A percentile compares a stretch with the other conserved stretches of the same genome.
These are phyloP conservation scores for Calidris pugnax DNA, from an alignment of 2,113 vertebrate species.

Conservation along the genomic window DNA sequence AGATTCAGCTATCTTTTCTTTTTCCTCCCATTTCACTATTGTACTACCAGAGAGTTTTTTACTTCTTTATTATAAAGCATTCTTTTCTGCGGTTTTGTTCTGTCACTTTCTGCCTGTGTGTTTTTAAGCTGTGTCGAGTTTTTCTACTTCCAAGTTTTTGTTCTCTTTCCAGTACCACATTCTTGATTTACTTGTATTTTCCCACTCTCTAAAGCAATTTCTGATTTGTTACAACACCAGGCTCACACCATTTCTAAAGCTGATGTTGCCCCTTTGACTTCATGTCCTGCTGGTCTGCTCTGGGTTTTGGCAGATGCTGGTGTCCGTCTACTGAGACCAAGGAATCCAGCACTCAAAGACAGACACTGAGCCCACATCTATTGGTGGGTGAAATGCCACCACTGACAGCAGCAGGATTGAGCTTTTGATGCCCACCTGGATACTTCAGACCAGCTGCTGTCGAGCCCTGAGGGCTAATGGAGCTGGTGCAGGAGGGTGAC, in stretches of 20 bases:
- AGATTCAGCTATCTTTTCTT: neutral
- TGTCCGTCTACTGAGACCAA: neutral
- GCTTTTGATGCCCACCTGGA: neutral
- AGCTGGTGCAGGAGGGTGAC: too few relatives aligned
- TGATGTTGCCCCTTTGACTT: neutral
- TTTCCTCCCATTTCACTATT: neutral
- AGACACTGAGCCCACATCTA: neutral
- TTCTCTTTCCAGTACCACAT: neutral
- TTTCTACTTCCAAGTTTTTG: neutral
- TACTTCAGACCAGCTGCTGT: too few relatives aligned
- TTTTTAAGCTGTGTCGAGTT: neutral
- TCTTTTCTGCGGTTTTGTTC: neutral
- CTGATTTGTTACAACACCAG: neutral
- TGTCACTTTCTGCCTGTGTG: neutral
- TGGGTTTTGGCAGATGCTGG: neutral
- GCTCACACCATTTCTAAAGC: neutral
- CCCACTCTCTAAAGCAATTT: neutral
- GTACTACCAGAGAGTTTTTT: neutral
- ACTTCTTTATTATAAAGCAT: neutral
- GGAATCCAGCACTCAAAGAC: neutral
- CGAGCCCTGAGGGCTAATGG: neutral
- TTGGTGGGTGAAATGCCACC: rapidly evolving
- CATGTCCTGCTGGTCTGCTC: neutral
- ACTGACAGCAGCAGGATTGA: neutral
- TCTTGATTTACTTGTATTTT: neutral